Percentiles rank a stretch among this genome's conserved stretches.
These are phyloP conservation scores for Acipenser ruthenus DNA, from an alignment of 2,797 vertebrate species.

Conservation along the genomic window DNA sequence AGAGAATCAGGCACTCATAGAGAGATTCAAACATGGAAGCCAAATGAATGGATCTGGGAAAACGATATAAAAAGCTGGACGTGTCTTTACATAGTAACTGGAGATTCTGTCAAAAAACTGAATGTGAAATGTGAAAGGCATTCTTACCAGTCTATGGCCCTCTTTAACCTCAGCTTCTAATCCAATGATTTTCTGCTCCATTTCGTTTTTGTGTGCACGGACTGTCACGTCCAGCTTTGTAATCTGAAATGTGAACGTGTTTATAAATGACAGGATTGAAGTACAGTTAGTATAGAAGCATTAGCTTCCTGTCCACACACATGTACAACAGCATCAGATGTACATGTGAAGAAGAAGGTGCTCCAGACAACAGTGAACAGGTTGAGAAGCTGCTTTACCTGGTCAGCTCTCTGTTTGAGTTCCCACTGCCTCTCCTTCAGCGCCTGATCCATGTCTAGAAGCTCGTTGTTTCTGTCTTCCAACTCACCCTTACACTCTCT, in stretches of 20 bases:
- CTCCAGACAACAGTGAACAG: too few relatives aligned
- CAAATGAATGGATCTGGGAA: not conserved
- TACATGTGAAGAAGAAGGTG: too few relatives aligned
- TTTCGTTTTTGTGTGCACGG: conserved; percentile 75
- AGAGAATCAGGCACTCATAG: conserved; percentile 3
- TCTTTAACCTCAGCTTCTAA: too few relatives aligned
- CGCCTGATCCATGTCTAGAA: conserved; percentile 76
- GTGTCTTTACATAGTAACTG: too few relatives aligned
- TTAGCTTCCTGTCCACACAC: too few relatives aligned
- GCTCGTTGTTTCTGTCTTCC: conserved; percentile 80
- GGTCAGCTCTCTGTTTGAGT: conserved; percentile 83
- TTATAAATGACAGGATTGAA: too few relatives aligned
- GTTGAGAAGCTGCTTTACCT: conserved; percentile 52
- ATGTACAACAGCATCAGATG: too few relatives aligned
- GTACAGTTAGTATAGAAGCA: too few relatives aligned
- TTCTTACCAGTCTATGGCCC: too few relatives aligned
- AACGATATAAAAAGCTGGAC: too few relatives aligned
- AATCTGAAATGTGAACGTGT: conserved; percentile 54
- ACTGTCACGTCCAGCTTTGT: conserved; percentile 80
- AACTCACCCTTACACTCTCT: conserved; percentile 80
- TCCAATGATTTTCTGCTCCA: conserved; percentile 38
- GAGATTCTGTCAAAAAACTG: not conserved
- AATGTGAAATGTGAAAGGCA: too few relatives aligned
- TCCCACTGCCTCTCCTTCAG: conserved; percentile 89
- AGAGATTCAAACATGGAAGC: too few relatives aligned